Evolutionary conservation across 2,888 invertebrate genomes (phyloP).

Genomic region (Patella depressa): DNA sequence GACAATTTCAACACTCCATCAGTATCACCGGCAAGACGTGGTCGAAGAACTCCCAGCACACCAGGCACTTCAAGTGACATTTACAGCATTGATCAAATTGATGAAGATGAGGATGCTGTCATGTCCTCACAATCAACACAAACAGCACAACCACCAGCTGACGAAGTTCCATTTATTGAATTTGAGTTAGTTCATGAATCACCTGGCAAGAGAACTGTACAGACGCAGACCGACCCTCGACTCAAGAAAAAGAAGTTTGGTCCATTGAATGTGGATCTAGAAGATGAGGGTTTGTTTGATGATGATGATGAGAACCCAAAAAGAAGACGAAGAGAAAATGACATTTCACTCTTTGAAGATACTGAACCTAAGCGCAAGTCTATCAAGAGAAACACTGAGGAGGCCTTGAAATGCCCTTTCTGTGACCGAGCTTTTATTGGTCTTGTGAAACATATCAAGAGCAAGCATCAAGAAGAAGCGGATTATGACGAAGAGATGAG

Average conservation of each 20-base stretch:
- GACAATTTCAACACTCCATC: constrained; percentile 15
- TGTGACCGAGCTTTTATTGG: constrained; percentile 66
- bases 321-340: constrained; percentile 52
- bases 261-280: constrained; percentile 51
- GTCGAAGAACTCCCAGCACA: constrained; percentile 20
- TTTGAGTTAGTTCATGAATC: constrained; percentile 60
- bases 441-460: constrained; percentile 65
- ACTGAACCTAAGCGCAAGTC: constrained; percentile 58
- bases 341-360: constrained; percentile 61
- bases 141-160: constrained; percentile 5
- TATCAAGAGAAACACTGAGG: constrained; percentile 62
- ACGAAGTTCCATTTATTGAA: constrained; percentile 58
- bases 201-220: constrained; percentile 59
- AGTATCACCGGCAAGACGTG: background rate
- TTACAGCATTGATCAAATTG: constrained; percentile 54
- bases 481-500: constrained; percentile 66
- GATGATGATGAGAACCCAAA: constrained; percentile 41
- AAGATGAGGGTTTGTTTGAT: constrained; percentile 48
- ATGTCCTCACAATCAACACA: constrained; percentile 9
- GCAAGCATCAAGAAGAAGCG: constrained; percentile 63
- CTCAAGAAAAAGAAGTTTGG: constrained; percentile 65
- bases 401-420: constrained; percentile 66
- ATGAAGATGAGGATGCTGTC: constrained; percentile 29
- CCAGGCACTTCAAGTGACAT: constrained; percentile 37
- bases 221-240: constrained; percentile 64